Percentiles rank a stretch among this genome's conserved stretches.
phyloP scores from a whole-genome alignment of 1,140 invertebrate species.

The Drosophila athabasca region DNA sequence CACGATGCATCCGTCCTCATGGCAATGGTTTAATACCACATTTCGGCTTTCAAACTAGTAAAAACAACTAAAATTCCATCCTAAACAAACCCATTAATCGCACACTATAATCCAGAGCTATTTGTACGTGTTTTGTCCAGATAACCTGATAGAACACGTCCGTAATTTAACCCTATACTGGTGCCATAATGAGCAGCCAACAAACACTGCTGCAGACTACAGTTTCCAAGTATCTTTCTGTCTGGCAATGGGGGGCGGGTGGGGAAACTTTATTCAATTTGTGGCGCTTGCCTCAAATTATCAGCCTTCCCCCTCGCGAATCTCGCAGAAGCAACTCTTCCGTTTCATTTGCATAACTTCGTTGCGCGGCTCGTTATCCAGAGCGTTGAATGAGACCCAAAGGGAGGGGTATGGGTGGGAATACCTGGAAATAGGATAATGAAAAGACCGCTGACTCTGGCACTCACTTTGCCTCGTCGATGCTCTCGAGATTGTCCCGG shows the following conservation, averaged over 20 bases:
- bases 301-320: slow-evolving; percentile 12
- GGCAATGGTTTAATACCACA: no score
- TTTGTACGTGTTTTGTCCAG: no score
- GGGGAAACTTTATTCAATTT: slow-evolving; percentile 37
- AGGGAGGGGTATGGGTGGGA: background rate
- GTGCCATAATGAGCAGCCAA: no score
- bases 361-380: background rate
- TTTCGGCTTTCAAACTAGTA: no score
- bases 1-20: no score
- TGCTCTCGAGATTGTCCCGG: slow-evolving; percentile 74
- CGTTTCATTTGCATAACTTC: slow-evolving; percentile 45
- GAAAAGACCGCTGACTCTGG: background rate
- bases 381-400: background rate
- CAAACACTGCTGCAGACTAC: background rate
- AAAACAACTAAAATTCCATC: no score
- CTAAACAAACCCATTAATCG: no score
- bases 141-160: no score
- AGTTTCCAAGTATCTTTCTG: background rate
- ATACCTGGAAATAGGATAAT: slow-evolving; percentile 3
- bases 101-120: no score
- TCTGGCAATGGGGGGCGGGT: no score
- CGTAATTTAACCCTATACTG: no score
- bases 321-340: background rate
- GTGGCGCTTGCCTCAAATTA: slow-evolving; percentile 22
- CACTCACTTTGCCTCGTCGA: slow-evolving; percentile 81